Base-by-base conservation (phyloP, 2,888 invertebrate genomes). In the Cynaeus angustus region DNA sequence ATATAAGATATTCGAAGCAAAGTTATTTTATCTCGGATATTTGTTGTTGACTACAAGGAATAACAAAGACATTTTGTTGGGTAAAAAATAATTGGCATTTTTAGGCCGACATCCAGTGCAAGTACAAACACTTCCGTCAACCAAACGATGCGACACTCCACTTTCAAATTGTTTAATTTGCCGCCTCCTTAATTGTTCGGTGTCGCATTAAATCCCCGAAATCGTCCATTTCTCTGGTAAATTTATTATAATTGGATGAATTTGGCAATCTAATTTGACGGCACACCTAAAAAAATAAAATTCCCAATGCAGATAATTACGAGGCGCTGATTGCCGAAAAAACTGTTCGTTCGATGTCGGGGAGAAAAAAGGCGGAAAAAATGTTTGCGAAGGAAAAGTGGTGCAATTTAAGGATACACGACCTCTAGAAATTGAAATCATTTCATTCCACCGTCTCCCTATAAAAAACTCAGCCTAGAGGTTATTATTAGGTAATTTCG, bases 401-500 rank as follows among this genome's bases (percentile, higher is more conserved):
- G 70, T 67, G 70, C 72, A 73, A 73, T 73, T 73, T 68, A 64
- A 69, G 66, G 66, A 68, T 66, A 71, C 71, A 71, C 71, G 68
- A 64, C 70, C 67, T 69, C 71, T 38, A 70, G 70, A 72, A 73
- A 73, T 73, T 72, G 74, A 74, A 74, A 74, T 73, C 71, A 73
- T 72, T 74, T 68, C 72, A 70, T 71, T 72, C 70, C 65, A 55
- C 68, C 65, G 66, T 52, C 66, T 62, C 64, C 62, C 71, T 59
- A 72, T 72, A 62, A 62, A 68, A 62, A 67, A 48, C 53, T 53
- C 66, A 46, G 46, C 59, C 52, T 48, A 45, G 45, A 67, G 59
- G 67, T 68, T 68, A 61, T 68, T 64, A 68, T 68, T 68, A 56
- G 30, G 62, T 64, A 68, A 64, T 68, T 68, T 56, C 46, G 61